Conservation (phyloP, 2,797 vertebrate genomes). For the Chaetophractus vellerosus region DNA sequence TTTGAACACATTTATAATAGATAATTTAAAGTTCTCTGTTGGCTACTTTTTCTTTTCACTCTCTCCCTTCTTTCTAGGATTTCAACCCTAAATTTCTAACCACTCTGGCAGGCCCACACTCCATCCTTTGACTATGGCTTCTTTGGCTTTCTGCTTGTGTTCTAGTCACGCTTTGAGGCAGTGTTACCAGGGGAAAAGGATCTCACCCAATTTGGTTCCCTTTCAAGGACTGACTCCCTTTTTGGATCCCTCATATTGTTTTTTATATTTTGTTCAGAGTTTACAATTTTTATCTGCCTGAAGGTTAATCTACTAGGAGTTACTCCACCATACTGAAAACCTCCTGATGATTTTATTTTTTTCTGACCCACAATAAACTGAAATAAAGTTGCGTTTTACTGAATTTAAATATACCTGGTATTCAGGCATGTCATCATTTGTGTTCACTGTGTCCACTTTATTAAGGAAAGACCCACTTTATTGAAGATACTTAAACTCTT, state of each 20-base stretch:
- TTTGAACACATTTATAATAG: neutral
- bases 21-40: neutral
- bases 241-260: neutral
- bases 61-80: neutral
- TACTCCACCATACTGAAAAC: slow-evolving; percentile 19
- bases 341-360: neutral
- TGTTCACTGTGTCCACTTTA: neutral
- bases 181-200: neutral
- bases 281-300: neutral
- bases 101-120: neutral
- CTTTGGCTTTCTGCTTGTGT: neutral
- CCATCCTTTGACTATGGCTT: neutral
- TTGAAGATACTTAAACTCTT: neutral
- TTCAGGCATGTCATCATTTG: neutral
- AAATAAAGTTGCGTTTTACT: slow-evolving; percentile 5
- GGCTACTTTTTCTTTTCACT: neutral
- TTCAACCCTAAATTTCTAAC: neutral
- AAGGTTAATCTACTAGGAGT: neutral
- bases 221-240: neutral
- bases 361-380: neutral
- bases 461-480: too few relatives aligned
- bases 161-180: neutral
- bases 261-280: neutral
- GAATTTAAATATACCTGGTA: neutral
- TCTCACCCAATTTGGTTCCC: neutral